These are phyloP conservation scores for Natrix natrix DNA, from an alignment of 2,797 vertebrate species.

Conservation along the genomic window DNA sequence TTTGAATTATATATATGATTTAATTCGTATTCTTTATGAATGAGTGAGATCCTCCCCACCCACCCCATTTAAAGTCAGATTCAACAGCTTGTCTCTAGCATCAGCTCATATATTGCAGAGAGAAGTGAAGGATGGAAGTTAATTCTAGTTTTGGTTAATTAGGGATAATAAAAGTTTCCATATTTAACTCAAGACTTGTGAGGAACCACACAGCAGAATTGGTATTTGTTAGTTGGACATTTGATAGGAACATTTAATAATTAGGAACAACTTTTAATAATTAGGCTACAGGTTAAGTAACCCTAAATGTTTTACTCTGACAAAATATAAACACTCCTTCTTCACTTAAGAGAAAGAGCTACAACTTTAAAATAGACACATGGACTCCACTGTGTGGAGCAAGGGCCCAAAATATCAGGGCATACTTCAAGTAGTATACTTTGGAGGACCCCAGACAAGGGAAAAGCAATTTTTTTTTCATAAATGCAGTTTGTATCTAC, in stretches of 20 bases:
- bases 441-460: too few relatives aligned
- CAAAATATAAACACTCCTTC: neutral
- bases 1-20: neutral
- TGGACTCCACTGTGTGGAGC: neutral
- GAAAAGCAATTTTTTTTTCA: neutral
- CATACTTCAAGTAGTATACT: neutral
- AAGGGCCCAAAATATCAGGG: neutral
- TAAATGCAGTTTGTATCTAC: neutral
- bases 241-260: neutral
- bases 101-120: neutral
- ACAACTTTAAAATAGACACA: neutral
- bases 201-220: neutral
- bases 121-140: neutral
- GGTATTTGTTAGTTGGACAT: neutral
- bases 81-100: neutral
- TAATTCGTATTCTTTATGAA: neutral
- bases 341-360: neutral
- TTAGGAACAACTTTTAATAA: neutral
- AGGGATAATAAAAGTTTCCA: constrained; percentile 5
- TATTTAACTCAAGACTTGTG: neutral
- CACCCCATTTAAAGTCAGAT: neutral
- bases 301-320: neutral
- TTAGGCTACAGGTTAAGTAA: neutral
- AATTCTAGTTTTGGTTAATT: neutral
- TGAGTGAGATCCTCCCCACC: neutral